Conservation (phyloP, 1,140 invertebrate species). For the Brachionus plicatilis region DNA sequence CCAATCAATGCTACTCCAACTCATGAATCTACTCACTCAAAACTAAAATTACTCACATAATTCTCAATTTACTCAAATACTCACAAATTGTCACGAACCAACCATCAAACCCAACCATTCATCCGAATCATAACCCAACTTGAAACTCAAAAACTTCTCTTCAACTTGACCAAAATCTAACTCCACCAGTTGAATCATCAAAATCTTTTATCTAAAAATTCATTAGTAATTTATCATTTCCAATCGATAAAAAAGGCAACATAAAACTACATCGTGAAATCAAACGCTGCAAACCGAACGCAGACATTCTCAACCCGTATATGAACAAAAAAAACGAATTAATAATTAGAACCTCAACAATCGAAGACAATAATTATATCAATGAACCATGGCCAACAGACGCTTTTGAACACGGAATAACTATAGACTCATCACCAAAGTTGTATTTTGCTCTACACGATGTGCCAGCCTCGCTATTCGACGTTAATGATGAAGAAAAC, state of each 20-base stretch:
- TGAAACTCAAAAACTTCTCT: too few relatives aligned
- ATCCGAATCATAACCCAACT: too few relatives aligned
- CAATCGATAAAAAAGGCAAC: background rate
- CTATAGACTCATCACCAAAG: background rate
- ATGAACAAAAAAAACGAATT: constrained; percentile 23
- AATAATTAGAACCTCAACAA: background rate
- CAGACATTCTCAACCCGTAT: background rate
- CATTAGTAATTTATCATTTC: background rate
- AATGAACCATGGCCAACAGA: background rate
- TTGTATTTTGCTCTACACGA: background rate
- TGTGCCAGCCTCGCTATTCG: background rate
- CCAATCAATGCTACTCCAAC: too few relatives aligned
- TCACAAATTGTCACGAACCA: too few relatives aligned
- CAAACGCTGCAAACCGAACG: background rate
- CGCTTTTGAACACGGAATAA: background rate
- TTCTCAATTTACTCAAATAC: too few relatives aligned
- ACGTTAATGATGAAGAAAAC: background rate
- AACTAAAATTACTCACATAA: too few relatives aligned
- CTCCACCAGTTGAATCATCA: too few relatives aligned
- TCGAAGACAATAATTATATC: background rate
- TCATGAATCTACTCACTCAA: too few relatives aligned
- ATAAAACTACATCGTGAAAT: background rate
- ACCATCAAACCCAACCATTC: too few relatives aligned
- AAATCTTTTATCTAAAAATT: background rate
- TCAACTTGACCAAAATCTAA: too few relatives aligned